A percentile compares a stretch with the other conserved stretches of the same genome.
phyloP scores from a whole-genome alignment of 2,888 invertebrate genomes.

The Andrena chrysosceles region DNA sequence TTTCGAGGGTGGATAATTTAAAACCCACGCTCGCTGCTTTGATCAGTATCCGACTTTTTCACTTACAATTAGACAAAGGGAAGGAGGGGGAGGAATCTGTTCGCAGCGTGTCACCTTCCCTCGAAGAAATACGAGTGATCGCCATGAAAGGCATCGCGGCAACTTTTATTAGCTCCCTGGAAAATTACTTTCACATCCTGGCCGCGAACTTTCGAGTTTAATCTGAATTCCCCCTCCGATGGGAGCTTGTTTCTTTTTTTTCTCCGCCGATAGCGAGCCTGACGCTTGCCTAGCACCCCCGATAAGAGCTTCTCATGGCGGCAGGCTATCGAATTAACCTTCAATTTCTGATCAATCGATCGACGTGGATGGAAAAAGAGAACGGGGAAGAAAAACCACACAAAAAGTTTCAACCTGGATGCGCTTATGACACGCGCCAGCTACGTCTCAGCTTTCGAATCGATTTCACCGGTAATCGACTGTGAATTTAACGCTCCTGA shows the following conservation, averaged over 20 bases:
- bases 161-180: conserved; percentile 40
- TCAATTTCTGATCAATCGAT: conserved; percentile 12
- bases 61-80: neutral
- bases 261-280: neutral
- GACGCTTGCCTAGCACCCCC: neutral
- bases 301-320: neutral
- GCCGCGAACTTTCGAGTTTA: conserved; percentile 13
- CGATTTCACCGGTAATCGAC: neutral
- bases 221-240: neutral
- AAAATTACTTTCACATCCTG: conserved; percentile 37
- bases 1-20: neutral
- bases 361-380: conserved; percentile 4
- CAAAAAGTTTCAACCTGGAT: conserved; percentile 1
- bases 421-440: neutral
- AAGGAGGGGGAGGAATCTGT: neutral
- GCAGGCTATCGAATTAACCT: conserved; percentile 25
- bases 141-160: neutral
- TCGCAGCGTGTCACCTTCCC: neutral
- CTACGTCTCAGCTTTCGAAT: neutral
- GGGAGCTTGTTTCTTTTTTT: conserved; percentile 1
- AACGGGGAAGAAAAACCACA: neutral
- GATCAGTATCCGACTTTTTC: neutral
- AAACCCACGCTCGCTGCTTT: conserved; percentile 1
- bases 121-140: conserved; percentile 9
- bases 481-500: neutral